Evolutionary conservation across 1,140 invertebrate species (phyloP), one percentile per base, ranked within the genome.

Genomic region (Bemisia tabaci): DNA sequence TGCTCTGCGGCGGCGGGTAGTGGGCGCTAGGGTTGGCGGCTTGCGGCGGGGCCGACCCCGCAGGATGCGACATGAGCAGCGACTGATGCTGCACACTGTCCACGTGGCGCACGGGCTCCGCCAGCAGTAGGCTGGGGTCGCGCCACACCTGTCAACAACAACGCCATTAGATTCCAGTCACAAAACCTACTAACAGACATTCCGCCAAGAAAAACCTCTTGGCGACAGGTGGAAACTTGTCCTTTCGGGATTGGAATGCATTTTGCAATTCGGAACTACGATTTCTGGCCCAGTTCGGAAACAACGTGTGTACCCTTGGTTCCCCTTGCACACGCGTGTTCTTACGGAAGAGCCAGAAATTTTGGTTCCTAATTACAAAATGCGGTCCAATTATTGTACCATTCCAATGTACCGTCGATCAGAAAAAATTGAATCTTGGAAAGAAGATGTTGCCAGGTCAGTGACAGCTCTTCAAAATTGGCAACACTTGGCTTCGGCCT

Each of bases 21-120:
- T 72, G 71, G 39, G 69, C 64, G 22, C 72, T 68, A 27, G 68
- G 68, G 58, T 68, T 68, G 62, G 74, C 71, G n/a, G 74, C 70
- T 62, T 73, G 71, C 21, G 75, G 72, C 24, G 72, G 68, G 70
- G 73, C 71, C 68, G 71, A 68, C 62, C 73, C 73, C 67, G 74
- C 63, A 60, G 75, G 74, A 73, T 81, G 80, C 71, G 81, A 79
- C 78, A 82, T 81, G 70, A 81, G 78, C 73, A 81, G 77, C 65
- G 76, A 70, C 73, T 76, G 75, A 71, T 82, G 81, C 73, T 81
- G 80, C 67, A 81, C 77, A 67, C 78, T 80, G 68, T 81, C 77
- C 60, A 82, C 77, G 76, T 82, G 81, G 68, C 80, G 77, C 27
- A 82, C 78, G 65, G 75, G 76, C 71, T 79, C 78, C 65, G 76